Evolutionary conservation across 2,113 vertebrate genomes (phyloP).

Genomic region (Toxostoma redivivum): DNA sequence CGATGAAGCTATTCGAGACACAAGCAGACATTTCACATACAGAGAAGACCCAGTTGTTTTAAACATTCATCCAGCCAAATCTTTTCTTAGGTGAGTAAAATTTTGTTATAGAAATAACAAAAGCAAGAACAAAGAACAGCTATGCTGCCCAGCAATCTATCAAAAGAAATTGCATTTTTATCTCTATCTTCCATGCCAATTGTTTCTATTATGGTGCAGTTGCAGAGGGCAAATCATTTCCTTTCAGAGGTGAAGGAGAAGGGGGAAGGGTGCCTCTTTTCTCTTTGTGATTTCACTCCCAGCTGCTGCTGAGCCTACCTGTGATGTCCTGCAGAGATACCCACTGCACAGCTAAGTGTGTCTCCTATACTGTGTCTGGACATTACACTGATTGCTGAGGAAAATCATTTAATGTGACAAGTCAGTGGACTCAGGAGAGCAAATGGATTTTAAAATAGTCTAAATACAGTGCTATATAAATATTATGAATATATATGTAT

Average conservation of each 20-base stretch:
- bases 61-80: slow-evolving; percentile 88
- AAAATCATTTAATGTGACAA: slow-evolving; percentile 43
- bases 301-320: background rate
- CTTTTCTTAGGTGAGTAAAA: slow-evolving; percentile 89
- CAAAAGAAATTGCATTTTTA: slow-evolving; percentile 49
- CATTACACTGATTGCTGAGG: slow-evolving; percentile 17
- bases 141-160: background rate
- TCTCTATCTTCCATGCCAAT: slow-evolving; percentile 3
- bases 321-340: slow-evolving; percentile 6
- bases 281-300: slow-evolving; percentile 1
- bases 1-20: slow-evolving; percentile 76
- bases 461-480: slow-evolving; percentile 45
- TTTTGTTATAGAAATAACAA: background rate
- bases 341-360: background rate
- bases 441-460: slow-evolving; percentile 51
- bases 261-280: background rate
- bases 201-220: slow-evolving; percentile 34
- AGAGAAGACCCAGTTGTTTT: slow-evolving; percentile 86
- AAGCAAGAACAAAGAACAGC: background rate
- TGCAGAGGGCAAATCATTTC: slow-evolving; percentile 41
- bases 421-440: background rate
- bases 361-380: background rate
- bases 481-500: slow-evolving; percentile 30
- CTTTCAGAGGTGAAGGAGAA: slow-evolving; percentile 24
- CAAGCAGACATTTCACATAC: slow-evolving; percentile 79